phyloP scores from a whole-genome alignment of 1,140 invertebrate species.

The Neotoxoptera formosana region DNA sequence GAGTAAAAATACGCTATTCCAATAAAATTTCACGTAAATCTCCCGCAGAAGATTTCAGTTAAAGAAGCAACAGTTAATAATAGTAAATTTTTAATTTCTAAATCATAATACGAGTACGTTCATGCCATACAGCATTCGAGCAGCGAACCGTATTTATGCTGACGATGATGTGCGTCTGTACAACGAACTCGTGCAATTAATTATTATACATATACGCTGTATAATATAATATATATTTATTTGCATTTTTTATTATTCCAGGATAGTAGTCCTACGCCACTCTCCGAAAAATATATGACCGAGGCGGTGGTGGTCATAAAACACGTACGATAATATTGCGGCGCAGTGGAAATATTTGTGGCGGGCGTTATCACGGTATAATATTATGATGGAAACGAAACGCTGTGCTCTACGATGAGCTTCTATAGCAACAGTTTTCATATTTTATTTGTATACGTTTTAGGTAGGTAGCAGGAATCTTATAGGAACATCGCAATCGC shows the following conservation, averaged over 20 bases:
- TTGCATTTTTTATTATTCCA: background rate
- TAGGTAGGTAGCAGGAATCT: background rate
- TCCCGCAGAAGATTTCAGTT: background rate
- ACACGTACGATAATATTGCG: background rate
- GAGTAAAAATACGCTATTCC: background rate
- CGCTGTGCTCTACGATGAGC: background rate
- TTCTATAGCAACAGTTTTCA: background rate
- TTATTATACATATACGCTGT: no score
- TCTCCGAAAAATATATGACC: background rate
- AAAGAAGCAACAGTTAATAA: no score
- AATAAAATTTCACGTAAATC: background rate
- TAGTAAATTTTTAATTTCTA: background rate
- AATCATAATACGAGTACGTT: no score
- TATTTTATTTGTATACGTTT: background rate
- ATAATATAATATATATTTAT: background rate
- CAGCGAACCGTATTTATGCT: no score
- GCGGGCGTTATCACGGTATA: background rate
- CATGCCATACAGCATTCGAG: background rate
- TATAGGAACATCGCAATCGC: background rate
- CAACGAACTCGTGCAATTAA: background rate
- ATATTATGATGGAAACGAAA: background rate
- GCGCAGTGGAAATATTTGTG: background rate
- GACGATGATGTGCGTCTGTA: no score
- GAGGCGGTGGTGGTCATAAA: background rate
- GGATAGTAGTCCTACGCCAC: background rate